Evolutionary conservation across 2,888 invertebrate genomes (phyloP).

Genomic region (Eubasilissa splendida): DNA sequence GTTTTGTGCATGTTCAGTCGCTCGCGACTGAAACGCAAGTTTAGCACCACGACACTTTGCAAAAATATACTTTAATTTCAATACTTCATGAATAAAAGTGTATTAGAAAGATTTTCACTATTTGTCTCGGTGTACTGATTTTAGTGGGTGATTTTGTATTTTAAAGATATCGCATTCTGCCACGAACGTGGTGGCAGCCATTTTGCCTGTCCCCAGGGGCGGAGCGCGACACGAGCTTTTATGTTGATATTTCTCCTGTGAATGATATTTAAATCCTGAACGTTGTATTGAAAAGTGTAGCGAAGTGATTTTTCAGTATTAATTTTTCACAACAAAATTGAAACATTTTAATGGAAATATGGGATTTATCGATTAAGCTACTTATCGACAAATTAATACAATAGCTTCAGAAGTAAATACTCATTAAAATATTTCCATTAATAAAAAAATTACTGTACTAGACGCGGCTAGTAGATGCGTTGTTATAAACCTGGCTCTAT

Average conservation of each 20-base stretch:
- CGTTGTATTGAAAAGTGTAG: background rate
- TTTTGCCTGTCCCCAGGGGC: conserved; percentile 44
- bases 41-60: background rate
- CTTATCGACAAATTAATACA: no score
- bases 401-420: no score
- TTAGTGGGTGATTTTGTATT: background rate
- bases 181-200: conserved; percentile 21
- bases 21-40: background rate
- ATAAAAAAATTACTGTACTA: no score
- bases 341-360: background rate
- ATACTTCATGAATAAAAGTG: background rate
- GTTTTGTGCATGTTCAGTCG: conserved; percentile 25
- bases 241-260: conserved; percentile 25
- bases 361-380: no score
- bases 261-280: conserved; percentile 26
- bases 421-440: no score
- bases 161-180: background rate
- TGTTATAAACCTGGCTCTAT: no score
- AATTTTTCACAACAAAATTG: background rate
- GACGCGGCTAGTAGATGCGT: no score
- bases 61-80: background rate
- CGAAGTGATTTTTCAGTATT: conserved; percentile 21
- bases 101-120: background rate
- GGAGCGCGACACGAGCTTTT: conserved; percentile 12
- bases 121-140: background rate